Evolutionary conservation across 2,797 vertebrate species (phyloP).

Genomic region (Simalia tracyae): DNA sequence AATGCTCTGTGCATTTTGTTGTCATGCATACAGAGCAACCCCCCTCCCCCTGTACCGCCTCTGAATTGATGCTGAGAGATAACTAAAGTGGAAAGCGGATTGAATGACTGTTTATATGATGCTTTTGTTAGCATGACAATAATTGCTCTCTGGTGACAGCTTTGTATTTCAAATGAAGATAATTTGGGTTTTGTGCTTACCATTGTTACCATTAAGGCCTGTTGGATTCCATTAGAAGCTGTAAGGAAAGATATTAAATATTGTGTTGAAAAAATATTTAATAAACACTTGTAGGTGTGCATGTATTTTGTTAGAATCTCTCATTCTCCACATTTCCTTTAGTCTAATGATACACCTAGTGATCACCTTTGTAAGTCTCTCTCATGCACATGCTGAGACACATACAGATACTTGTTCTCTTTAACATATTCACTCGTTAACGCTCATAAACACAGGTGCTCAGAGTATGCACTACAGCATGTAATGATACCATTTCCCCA

Average conservation of each 20-base stretch:
- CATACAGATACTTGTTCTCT: conserved; percentile 19
- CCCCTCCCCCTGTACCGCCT: conserved; percentile 12
- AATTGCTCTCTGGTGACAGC: conserved; percentile 36
- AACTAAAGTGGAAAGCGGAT: conserved; percentile 38
- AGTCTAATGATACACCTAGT: conserved; percentile 41
- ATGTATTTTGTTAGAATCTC: not conserved
- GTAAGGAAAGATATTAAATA: not conserved
- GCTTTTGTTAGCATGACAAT: not conserved
- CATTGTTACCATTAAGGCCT: conserved; percentile 1
- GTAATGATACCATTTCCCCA: conserved; percentile 44
- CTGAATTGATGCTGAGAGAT: conserved; percentile 15
- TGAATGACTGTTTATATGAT: conserved; percentile 45
- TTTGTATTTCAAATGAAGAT: conserved; percentile 49
- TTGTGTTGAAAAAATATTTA: conserved; percentile 25
- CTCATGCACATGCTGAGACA: not conserved
- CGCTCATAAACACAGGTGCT: conserved; percentile 34
- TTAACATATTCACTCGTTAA: conserved; percentile 38
- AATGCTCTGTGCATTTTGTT: not conserved
- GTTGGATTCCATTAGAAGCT: conserved; percentile 6
- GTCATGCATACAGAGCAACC: not conserved
- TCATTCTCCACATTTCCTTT: conserved; percentile 23
- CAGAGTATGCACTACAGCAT: conserved; percentile 38
- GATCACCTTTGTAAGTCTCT: conserved; percentile 17
- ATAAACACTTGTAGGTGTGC: conserved; percentile 14
- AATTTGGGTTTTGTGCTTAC: conserved; percentile 34